Evolutionary conservation across 2,797 vertebrate genomes (phyloP).

Genomic region (Xenops minutus): DNA sequence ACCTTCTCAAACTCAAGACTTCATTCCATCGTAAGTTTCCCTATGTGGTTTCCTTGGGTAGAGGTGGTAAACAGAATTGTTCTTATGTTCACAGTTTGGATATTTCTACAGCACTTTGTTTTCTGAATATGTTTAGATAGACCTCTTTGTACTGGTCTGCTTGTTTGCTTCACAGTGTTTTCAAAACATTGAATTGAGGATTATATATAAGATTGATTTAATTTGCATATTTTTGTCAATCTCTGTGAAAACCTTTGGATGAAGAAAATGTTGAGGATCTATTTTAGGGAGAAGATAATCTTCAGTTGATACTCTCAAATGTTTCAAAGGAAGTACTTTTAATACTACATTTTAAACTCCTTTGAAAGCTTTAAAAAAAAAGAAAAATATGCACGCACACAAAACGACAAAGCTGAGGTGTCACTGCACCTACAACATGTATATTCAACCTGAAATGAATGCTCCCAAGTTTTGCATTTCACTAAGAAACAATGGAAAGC

Average conservation of each 20-base stretch:
- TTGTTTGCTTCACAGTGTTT: neutral
- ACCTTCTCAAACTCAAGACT: neutral
- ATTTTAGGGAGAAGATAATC: neutral
- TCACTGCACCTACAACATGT: neutral
- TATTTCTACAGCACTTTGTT: neutral
- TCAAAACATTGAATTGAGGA: neutral
- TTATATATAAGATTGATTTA: neutral
- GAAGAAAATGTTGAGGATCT: neutral
- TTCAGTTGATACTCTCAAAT: neutral
- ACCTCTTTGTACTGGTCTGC: neutral
- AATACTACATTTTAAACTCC: neutral
- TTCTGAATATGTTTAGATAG: neutral
- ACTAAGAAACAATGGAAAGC: neutral
- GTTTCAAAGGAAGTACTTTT: neutral
- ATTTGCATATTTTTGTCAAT: neutral
- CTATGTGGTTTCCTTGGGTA: neutral
- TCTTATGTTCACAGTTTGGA: neutral
- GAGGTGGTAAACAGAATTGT: neutral
- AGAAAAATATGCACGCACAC: neutral
- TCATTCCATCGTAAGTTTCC: neutral
- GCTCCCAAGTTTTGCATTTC: neutral
- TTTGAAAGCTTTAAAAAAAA: neutral
- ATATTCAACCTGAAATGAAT: neutral
- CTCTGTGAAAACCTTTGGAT: neutral
- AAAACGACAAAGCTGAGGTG: neutral